Conservation (phyloP, 1,140 invertebrate genomes). For the Ceratoteleas bidentatus region DNA sequence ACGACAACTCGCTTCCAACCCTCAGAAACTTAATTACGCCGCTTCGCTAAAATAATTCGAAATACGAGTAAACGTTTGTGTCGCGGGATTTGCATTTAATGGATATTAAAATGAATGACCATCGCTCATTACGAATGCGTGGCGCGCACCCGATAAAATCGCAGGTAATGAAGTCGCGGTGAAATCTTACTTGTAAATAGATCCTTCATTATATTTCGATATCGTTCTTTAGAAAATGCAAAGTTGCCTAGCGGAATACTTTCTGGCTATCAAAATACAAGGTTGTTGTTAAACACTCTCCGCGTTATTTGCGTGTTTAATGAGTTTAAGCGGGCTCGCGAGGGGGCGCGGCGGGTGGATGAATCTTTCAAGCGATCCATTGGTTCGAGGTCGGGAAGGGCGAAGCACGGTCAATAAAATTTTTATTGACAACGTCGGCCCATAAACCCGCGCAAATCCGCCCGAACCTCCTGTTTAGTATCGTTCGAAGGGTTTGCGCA, state of each 20-base stretch:
- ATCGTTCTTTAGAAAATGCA: constrained; percentile 74
- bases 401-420: constrained; percentile 31
- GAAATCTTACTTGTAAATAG: constrained; percentile 81
- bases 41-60: constrained; percentile 76
- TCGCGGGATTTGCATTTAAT: constrained; percentile 80
- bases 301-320: constrained; percentile 35
- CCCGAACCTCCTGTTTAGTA: constrained; percentile 74
- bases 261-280: constrained; percentile 49
- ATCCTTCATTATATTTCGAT: constrained; percentile 79
- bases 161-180: constrained; percentile 78
- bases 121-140: constrained; percentile 80
- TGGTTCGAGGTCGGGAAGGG: constrained; percentile 1
- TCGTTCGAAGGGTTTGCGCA: constrained; percentile 66
- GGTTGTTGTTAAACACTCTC: constrained; percentile 33
- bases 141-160: constrained; percentile 76
- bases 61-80: constrained; percentile 79
- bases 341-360: neutral
- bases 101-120: constrained; percentile 82
- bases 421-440: constrained; percentile 15
- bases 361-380: constrained; percentile 16
- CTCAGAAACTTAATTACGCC: constrained; percentile 70
- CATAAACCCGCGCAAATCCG: constrained; percentile 71
- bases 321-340: constrained; percentile 11
- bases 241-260: constrained; percentile 51
- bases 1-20: constrained; percentile 64